Conservation (phyloP, 2,888 invertebrate genomes). For the Xiphydria camelus region DNA sequence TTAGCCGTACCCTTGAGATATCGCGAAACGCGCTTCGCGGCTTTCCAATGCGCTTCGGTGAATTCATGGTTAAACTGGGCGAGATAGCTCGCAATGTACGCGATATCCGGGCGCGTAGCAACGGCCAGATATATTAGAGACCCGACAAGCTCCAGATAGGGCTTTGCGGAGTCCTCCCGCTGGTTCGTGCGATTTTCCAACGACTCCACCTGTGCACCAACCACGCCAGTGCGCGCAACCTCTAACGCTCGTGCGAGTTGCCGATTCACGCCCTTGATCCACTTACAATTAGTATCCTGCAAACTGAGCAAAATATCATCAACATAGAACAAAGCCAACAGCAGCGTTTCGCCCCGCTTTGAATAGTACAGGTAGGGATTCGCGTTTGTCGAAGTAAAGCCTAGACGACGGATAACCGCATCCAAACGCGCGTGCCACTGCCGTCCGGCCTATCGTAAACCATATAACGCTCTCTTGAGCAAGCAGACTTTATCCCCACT, state of each 20-base stretch:
- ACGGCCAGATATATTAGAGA: conserved; percentile 13
- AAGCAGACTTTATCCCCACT: background rate
- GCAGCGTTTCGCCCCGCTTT: background rate
- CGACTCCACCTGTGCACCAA: no score
- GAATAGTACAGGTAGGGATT: background rate
- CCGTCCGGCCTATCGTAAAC: background rate
- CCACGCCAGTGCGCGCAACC: no score
- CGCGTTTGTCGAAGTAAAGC: background rate
- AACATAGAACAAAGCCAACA: background rate
- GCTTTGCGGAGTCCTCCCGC: no score
- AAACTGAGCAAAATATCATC: no score
- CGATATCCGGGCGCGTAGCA: conserved; percentile 19
- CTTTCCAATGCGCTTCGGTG: conserved; percentile 17
- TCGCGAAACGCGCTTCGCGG: conserved; percentile 14
- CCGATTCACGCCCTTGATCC: no score
- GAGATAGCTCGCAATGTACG: conserved; percentile 11
- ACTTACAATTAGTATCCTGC: no score
- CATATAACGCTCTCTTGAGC: background rate
- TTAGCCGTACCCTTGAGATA: conserved; percentile 17
- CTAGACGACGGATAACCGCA: background rate
- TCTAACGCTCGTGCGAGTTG: no score
- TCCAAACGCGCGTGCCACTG: background rate
- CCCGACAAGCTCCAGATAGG: conserved; percentile 17
- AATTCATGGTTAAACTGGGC: conserved; percentile 11
- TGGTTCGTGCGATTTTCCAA: no score